phyloP scores from a whole-genome alignment of 2,888 invertebrate genomes.

The Agonopterix arenella region DNA sequence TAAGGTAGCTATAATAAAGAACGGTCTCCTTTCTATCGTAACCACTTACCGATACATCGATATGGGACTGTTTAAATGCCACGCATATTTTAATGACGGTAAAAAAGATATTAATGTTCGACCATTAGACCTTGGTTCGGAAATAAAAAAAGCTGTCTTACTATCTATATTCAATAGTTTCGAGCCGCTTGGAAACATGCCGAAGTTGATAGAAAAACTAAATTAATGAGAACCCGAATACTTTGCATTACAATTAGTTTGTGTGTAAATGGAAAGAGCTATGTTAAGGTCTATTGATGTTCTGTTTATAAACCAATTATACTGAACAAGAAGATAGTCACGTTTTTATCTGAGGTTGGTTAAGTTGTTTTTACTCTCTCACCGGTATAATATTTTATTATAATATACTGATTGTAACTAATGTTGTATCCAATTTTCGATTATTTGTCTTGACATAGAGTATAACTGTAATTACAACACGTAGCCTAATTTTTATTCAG shows the following conservation, averaged over 20 bases:
- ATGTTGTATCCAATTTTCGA: no score
- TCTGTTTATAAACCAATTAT: background rate
- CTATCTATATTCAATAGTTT: slow-evolving; percentile 37
- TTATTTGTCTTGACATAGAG: no score
- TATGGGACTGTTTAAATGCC: slow-evolving; percentile 30
- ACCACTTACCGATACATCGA: slow-evolving; percentile 28
- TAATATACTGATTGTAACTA: no score
- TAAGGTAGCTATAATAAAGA: no score
- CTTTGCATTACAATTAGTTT: slow-evolving; percentile 38
- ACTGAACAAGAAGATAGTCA: no score
- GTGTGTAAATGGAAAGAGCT: slow-evolving; percentile 40
- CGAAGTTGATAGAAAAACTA: slow-evolving; percentile 31
- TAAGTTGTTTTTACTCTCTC: no score
- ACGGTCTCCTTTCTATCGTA: slow-evolving; percentile 21
- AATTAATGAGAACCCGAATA: slow-evolving; percentile 34
- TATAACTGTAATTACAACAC: no score
- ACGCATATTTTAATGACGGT: slow-evolving; percentile 41
- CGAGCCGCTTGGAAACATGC: slow-evolving; percentile 29
- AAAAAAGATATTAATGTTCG: slow-evolving; percentile 42
- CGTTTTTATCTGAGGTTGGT: no score
- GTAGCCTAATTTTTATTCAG: background rate
- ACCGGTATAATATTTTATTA: no score
- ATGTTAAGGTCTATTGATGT: slow-evolving; percentile 31
- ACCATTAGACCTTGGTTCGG: slow-evolving; percentile 36
- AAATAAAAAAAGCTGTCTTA: slow-evolving; percentile 26